Conservation (phyloP, 2,797 vertebrate species). For the Danio kyathit region DNA sequence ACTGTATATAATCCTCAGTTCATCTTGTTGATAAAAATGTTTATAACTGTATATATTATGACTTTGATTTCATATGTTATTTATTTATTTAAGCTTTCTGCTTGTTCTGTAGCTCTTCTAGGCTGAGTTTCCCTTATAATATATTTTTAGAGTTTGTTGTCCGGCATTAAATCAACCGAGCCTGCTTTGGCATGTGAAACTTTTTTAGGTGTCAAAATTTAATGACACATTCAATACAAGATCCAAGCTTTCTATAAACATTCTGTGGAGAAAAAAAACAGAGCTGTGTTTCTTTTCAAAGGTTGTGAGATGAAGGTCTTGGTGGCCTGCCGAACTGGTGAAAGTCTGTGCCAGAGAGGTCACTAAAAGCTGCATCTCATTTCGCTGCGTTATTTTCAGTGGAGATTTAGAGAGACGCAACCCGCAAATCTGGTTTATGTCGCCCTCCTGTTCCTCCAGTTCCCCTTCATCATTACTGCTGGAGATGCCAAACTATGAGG, state of each 20-base stretch:
- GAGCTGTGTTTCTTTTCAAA: slow-evolving; percentile 47
- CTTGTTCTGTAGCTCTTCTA: slow-evolving; percentile 1
- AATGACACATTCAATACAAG: slow-evolving; percentile 10
- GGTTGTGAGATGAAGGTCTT: slow-evolving; percentile 45
- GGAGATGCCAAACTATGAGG: slow-evolving; percentile 87
- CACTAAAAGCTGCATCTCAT: slow-evolving; percentile 57
- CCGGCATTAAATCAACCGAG: slow-evolving; percentile 8
- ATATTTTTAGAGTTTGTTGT: not conserved
- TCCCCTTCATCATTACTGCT: slow-evolving; percentile 82
- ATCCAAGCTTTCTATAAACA: slow-evolving; percentile 31
- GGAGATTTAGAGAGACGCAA: slow-evolving; percentile 86
- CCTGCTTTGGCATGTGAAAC: not conserved
- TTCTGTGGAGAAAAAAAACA: slow-evolving; percentile 28
- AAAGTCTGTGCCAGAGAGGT: slow-evolving; percentile 58
- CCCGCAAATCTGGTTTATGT: slow-evolving; percentile 91
- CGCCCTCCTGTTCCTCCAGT: slow-evolving; percentile 67
- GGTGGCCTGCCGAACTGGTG: slow-evolving; percentile 49
- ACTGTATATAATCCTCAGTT: too few relatives aligned
- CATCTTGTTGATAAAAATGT: too few relatives aligned
- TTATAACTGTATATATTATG: too few relatives aligned
- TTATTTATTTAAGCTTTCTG: slow-evolving; percentile 5
- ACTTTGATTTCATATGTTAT: not conserved
- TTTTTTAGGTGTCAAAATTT: slow-evolving; percentile 25
- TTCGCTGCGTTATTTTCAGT: slow-evolving; percentile 65
- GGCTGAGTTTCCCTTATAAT: not conserved